These are phyloP conservation scores for Eueides isabella DNA, from an alignment of 1,140 invertebrate species.

Conservation along the genomic window DNA sequence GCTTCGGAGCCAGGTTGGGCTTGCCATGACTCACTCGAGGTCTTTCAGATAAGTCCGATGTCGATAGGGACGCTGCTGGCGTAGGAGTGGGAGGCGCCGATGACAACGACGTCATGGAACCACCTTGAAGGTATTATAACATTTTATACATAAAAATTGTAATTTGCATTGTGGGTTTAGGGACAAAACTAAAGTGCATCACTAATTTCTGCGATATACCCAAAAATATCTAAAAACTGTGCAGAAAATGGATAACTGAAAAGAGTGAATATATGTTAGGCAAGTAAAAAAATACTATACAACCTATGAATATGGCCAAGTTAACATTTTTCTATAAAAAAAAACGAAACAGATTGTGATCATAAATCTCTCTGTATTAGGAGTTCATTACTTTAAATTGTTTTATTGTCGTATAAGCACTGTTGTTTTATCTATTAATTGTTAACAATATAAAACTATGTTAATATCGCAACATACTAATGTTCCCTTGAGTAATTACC, in stretches of 20 bases:
- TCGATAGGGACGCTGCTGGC: constrained; percentile 61
- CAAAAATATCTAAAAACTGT: too few species aligned
- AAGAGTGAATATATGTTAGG: too few species aligned
- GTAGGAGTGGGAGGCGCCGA: constrained; percentile 58
- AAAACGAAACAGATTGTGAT: too few species aligned
- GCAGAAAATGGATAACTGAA: too few species aligned
- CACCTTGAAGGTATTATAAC: constrained; percentile 49
- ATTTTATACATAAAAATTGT: too few species aligned
- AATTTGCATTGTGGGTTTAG: too few species aligned
- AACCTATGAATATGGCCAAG: too few species aligned
- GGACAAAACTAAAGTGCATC: too few species aligned
- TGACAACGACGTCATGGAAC: constrained; percentile 71
- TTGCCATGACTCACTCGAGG: constrained; percentile 79
- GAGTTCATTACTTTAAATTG: not conserved
- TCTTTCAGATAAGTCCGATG: constrained; percentile 66
- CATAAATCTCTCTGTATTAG: not conserved
- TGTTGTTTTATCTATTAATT: not conserved
- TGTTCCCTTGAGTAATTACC: too few species aligned
- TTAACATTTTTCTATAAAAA: too few species aligned
- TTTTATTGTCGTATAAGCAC: not conserved
- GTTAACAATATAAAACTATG: not conserved
- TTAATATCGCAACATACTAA: not conserved
- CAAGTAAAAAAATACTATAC: too few species aligned
- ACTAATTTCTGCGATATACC: too few species aligned
- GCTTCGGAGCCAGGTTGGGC: constrained; percentile 83